Percentiles rank a stretch among this genome's conserved stretches.
phyloP scores from a whole-genome alignment of 2,888 invertebrate genomes.

The Amiota mariae region DNA sequence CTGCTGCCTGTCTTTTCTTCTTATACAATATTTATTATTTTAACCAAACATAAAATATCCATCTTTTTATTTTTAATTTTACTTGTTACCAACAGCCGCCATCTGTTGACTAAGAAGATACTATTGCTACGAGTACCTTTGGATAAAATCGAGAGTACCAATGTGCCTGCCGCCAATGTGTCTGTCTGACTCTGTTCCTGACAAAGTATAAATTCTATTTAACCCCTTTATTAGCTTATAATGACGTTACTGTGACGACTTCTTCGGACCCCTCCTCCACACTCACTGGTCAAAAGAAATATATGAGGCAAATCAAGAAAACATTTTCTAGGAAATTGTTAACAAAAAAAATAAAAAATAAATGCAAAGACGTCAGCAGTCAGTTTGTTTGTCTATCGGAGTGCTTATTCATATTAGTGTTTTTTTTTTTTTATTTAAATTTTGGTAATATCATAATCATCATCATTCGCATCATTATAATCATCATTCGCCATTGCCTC shows the following conservation, averaged over 20 bases:
- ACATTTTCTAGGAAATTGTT: background rate
- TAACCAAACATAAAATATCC: background rate
- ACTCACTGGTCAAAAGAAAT: too few species aligned
- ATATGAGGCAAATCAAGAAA: background rate
- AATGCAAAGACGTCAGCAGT: slow-evolving; percentile 25
- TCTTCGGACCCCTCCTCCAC: background rate
- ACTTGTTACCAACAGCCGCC: slow-evolving; percentile 13
- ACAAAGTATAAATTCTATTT: slow-evolving; percentile 20
- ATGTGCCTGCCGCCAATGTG: slow-evolving; percentile 15
- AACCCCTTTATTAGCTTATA: slow-evolving; percentile 23
- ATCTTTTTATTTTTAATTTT: background rate
- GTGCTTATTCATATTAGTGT: background rate
- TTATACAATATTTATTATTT: too few species aligned
- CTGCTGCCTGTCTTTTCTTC: slow-evolving; percentile 44
- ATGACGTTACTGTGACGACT: background rate
- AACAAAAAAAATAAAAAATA: slow-evolving; percentile 6
- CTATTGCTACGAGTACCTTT: background rate
- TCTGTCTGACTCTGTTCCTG: slow-evolving; percentile 1
- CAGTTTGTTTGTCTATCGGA: background rate
- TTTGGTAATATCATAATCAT: background rate
- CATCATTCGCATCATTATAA: background rate
- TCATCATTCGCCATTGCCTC: slow-evolving; percentile 34
- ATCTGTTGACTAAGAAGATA: background rate
- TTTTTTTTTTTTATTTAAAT: background rate
- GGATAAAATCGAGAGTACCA: background rate